These are phyloP conservation scores for Chrysina gloriosa DNA, from an alignment of 2,888 invertebrate genomes.

Conservation along the genomic window DNA sequence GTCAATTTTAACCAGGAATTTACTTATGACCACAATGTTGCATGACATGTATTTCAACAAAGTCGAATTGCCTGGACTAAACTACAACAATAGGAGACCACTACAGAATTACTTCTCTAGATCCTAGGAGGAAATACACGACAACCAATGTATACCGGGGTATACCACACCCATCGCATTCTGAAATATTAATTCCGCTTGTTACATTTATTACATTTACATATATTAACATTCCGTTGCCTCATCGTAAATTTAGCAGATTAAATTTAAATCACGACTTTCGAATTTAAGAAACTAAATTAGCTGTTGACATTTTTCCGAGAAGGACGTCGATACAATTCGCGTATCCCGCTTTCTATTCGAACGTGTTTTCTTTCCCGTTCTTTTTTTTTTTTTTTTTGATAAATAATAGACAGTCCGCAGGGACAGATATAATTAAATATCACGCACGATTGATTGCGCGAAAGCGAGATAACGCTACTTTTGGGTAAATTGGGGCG, in stretches of 20 bases:
- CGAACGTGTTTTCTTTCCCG: conserved; percentile 24
- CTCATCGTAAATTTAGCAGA: conserved; percentile 10
- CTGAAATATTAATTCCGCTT: neutral
- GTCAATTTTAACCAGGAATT: no score
- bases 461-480: conserved; percentile 38
- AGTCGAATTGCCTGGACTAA: no score
- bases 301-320: conserved; percentile 13
- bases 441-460: conserved; percentile 46
- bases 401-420: conserved; percentile 44
- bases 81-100: no score
- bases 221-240: neutral
- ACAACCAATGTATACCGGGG: no score
- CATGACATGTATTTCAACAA: no score
- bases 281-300: neutral
- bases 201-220: conserved; percentile 3
- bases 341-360: neutral
- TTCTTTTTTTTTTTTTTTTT: conserved; percentile 38
- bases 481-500: conserved; percentile 24
- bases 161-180: no score
- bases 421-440: conserved; percentile 46
- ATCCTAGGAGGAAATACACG: no score
- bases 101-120: no score
- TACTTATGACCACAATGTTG: no score
- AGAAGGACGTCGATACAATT: neutral
- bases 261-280: conserved; percentile 14